Evolutionary conservation across 2,888 invertebrate genomes (phyloP), one percentile per base, ranked within the genome.

Genomic region (Ophion ellenae): DNA sequence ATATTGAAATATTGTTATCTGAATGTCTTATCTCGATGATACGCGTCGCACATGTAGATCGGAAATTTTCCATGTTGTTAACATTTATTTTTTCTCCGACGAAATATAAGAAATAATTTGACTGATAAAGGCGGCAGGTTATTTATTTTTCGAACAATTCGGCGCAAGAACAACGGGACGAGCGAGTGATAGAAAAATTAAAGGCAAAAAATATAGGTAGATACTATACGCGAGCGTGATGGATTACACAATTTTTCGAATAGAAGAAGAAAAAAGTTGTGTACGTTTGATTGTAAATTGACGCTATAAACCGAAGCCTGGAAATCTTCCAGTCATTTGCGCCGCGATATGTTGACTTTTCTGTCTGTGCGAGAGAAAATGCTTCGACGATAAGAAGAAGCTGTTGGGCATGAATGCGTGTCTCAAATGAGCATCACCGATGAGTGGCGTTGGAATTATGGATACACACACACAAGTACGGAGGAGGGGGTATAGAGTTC

Each of bases 291-390:
- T 69, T 64, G 75, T 53, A 59, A 67, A 40, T 61, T 9, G 79
- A 28, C 32, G 75, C 14, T 66, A 6, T 32, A 20, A 24, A 53
- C 24, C 45, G 57, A 70, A 47, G 75, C 59, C 83, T 83, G 84
- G 81, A 85, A 86, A 86, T 84, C 81, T 87, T 86, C 83, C 87
- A 86, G 84, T 86, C 74, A 24, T 66, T 76, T 53, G 79, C 61
- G 79, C 74, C 57, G 76, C 66, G 75, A 75, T 79, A 79, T 70
- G 81, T 79, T 79, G 79, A 85, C 82, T 85, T 78, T 85, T 85
- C 36, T 82, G 82, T 79, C 85, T 82, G 81, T 70, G 47, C 74
- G 75, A 74, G 81, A 82, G 82, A 75, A 82, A 82, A 85, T 45
- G 53, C 64, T 75, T 47, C 28, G 75, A 61, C 47, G 85, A 85